A percentile compares a stretch with the other conserved stretches of the same genome.
phyloP scores from a whole-genome alignment of 1,140 invertebrate species.

The Apocrypta bakeri region DNA sequence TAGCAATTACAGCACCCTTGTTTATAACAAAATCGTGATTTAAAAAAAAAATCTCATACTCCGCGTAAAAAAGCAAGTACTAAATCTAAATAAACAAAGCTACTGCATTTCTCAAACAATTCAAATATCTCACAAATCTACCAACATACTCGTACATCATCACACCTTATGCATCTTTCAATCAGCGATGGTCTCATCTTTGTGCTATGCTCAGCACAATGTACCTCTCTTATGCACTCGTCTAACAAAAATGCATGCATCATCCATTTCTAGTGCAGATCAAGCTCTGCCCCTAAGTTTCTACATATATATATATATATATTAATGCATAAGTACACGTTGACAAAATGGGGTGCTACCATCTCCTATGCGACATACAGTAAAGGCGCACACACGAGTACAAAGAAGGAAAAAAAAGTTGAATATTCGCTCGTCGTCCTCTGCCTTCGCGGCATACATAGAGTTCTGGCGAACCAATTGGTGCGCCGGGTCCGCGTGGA shows the following conservation, averaged over 20 bases:
- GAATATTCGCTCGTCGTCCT: constrained; percentile 2
- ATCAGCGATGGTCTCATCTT: constrained; percentile 34
- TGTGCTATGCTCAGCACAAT: not conserved
- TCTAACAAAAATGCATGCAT: not conserved
- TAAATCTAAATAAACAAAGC: constrained; percentile 21
- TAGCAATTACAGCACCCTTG: no score
- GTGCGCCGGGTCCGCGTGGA: not conserved
- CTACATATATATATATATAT: no score
- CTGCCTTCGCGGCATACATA: not conserved
- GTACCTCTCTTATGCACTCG: not conserved
- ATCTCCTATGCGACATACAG: not conserved
- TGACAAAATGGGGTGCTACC: not conserved
- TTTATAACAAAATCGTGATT: no score
- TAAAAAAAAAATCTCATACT: no score
- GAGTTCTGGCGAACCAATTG: constrained; percentile 34
- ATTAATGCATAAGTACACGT: no score
- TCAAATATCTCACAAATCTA: not conserved
- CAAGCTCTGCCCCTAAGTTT: no score
- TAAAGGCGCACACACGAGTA: no score
- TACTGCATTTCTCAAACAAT: not conserved
- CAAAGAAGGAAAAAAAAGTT: not conserved
- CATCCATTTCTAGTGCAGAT: no score
- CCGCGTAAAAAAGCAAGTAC: no score
- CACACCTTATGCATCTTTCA: constrained; percentile 20
- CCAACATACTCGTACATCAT: not conserved